These are phyloP conservation scores for Cheilosia urbana DNA, from an alignment of 2,888 invertebrate genomes.

Conservation along the genomic window DNA sequence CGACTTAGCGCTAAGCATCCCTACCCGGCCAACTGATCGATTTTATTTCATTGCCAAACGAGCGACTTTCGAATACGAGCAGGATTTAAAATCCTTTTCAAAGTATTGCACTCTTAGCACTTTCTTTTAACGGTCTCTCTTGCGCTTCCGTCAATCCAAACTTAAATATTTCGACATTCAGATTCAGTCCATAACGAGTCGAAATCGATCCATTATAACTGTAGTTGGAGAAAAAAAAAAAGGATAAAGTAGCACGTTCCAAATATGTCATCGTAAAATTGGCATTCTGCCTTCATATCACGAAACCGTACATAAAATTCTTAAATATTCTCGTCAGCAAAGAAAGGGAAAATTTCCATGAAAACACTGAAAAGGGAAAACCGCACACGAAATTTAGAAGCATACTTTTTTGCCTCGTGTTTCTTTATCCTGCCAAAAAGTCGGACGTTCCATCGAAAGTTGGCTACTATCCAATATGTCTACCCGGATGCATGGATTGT, in stretches of 20 bases:
- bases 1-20: too few species aligned
- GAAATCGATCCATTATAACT: too few species aligned
- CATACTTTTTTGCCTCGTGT: constrained; percentile 3
- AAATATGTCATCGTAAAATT: constrained; percentile 29
- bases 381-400: constrained; percentile 19
- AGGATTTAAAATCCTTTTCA: too few species aligned
- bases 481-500: constrained; percentile 47
- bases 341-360: neutral
- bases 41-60: too few species aligned
- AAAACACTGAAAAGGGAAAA: constrained; percentile 2
- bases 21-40: too few species aligned
- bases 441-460: constrained; percentile 45
- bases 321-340: constrained; percentile 33
- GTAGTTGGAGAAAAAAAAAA: neutral
- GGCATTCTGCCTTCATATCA: constrained; percentile 21
- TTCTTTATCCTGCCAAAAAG: constrained; percentile 36
- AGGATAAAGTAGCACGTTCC: neutral
- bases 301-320: constrained; percentile 11
- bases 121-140: too few species aligned
- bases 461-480: constrained; percentile 59
- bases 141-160: too few species aligned
- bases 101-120: too few species aligned
- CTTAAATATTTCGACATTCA: too few species aligned
- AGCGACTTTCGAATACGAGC: too few species aligned
- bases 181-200: too few species aligned